These are phyloP conservation scores for Crypturellus tataupa DNA, from an alignment of 2,797 vertebrate genomes.

Conservation along the genomic window DNA sequence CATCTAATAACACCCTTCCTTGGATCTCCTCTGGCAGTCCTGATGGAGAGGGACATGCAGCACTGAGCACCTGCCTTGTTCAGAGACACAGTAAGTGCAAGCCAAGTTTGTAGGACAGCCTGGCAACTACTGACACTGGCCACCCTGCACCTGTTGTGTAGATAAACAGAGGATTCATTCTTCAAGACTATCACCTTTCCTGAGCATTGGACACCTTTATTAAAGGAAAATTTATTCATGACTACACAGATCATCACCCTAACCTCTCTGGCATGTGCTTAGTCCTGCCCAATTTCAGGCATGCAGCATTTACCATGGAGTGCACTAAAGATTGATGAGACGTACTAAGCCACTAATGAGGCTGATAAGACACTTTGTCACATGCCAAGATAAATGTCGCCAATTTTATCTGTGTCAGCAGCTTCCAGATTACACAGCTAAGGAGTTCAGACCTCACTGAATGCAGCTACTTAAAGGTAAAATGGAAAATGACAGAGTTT, in stretches of 20 bases:
- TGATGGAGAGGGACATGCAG: constrained; percentile 26
- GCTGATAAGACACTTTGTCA: constrained; percentile 70
- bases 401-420: constrained; percentile 64
- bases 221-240: constrained; percentile 72
- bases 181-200: constrained; percentile 61
- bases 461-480: constrained; percentile 45
- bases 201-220: constrained; percentile 68
- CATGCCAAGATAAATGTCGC: constrained; percentile 70
- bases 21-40: not conserved
- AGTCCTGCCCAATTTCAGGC: constrained; percentile 56
- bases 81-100: not conserved
- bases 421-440: constrained; percentile 49
- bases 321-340: constrained; percentile 68
- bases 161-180: constrained; percentile 50
- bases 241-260: constrained; percentile 67
- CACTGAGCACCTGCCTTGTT: not conserved
- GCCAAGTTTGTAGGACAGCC: constrained; percentile 7
- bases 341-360: constrained; percentile 68
- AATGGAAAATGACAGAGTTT: not conserved
- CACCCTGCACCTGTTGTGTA: constrained; percentile 63
- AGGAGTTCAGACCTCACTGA: constrained; percentile 44
- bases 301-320: constrained; percentile 60
- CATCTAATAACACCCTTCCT: not conserved
- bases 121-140: constrained; percentile 8
- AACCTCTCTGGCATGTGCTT: constrained; percentile 57